Conservation (phyloP, 1,140 invertebrate genomes). For the Solen grandis region DNA sequence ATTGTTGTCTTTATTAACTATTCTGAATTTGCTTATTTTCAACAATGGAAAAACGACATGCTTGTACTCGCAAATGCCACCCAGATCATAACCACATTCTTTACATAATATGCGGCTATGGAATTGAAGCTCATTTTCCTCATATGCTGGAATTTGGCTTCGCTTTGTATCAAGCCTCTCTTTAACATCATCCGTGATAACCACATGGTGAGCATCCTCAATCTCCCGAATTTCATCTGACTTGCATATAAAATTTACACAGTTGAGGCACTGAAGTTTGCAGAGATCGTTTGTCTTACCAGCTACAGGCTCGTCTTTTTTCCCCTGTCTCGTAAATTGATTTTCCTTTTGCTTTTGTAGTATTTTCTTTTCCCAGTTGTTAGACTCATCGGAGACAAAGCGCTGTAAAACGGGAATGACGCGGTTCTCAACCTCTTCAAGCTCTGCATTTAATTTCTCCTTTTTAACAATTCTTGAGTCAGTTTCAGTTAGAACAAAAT, state of each 20-base stretch:
- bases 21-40: constrained; percentile 61
- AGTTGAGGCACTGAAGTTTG: constrained; percentile 63
- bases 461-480: constrained; percentile 60
- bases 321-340: too few species aligned
- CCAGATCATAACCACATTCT: constrained; percentile 64
- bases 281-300: constrained; percentile 43
- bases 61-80: constrained; percentile 58
- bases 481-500: constrained; percentile 62
- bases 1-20: constrained; percentile 51
- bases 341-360: constrained; percentile 55
- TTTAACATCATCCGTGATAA: constrained; percentile 56
- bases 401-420: constrained; percentile 58
- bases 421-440: constrained; percentile 69
- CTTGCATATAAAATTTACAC: constrained; percentile 61
- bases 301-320: constrained; percentile 22
- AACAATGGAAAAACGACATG: constrained; percentile 61
- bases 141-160: background rate
- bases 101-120: constrained; percentile 61
- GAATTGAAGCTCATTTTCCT: constrained; percentile 50
- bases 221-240: constrained; percentile 64
- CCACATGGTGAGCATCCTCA: constrained; percentile 61
- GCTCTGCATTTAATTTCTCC: constrained; percentile 69
- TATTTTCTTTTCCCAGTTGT: constrained; percentile 49
- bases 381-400: constrained; percentile 37
- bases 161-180: constrained; percentile 9